phyloP scores from a whole-genome alignment of 2,888 invertebrate species.

The Drosophila pegasa region DNA sequence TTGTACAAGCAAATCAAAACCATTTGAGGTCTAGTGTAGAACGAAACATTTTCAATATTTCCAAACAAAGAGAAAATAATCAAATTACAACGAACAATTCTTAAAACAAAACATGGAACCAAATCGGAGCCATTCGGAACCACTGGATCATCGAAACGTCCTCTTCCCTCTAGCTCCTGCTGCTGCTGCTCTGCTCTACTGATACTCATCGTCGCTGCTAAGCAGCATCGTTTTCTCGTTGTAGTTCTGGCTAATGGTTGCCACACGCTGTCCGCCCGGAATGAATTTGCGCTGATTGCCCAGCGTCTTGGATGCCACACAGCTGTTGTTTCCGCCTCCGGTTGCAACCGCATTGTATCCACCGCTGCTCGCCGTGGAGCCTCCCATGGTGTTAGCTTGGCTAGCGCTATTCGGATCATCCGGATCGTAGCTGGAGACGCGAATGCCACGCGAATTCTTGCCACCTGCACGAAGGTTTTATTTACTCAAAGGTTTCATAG shows the following conservation, averaged over 20 bases:
- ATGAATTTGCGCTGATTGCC: slow-evolving; percentile 86
- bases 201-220: slow-evolving; percentile 98
- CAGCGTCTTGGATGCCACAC: slow-evolving; percentile 85
- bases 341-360: slow-evolving; percentile 74
- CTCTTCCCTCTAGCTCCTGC: neutral
- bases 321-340: slow-evolving; percentile 76
- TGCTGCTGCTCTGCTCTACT: slow-evolving; percentile 85
- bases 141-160: slow-evolving; percentile 1
- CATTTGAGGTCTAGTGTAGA: slow-evolving; percentile 27
- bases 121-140: slow-evolving; percentile 3
- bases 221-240: slow-evolving; percentile 98
- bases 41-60: slow-evolving; percentile 39
- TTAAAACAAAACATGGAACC: slow-evolving; percentile 48
- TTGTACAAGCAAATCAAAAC: slow-evolving; percentile 72
- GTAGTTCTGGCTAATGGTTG: slow-evolving; percentile 93
- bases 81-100: slow-evolving; percentile 50
- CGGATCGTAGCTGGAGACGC: slow-evolving; percentile 89
- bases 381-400: slow-evolving; percentile 39
- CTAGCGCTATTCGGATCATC: slow-evolving; percentile 86
- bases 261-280: slow-evolving; percentile 89
- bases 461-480: slow-evolving; percentile 85
- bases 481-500: slow-evolving; percentile 39
- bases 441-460: slow-evolving; percentile 88
- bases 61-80: slow-evolving; percentile 24
- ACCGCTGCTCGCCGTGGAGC: slow-evolving; percentile 78